These are phyloP conservation scores for Telenomus remus DNA, from an alignment of 1,140 invertebrate species.

Conservation along the genomic window DNA sequence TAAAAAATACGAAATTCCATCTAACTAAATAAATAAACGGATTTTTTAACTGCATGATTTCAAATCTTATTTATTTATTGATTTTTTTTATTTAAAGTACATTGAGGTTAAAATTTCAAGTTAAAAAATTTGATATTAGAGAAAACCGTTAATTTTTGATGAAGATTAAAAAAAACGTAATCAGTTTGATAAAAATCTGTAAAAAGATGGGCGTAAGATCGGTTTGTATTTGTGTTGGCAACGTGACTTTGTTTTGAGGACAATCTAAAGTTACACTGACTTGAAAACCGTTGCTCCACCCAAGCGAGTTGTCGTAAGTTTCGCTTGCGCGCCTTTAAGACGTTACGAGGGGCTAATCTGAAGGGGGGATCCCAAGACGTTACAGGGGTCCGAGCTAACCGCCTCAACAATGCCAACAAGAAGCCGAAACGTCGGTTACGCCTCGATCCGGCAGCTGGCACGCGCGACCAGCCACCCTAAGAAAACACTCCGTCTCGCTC, in stretches of 20 bases:
- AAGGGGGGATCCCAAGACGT: conserved; percentile 68
- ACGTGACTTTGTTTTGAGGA: conserved; percentile 40
- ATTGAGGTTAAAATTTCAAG: no score
- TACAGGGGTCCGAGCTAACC: conserved; percentile 57
- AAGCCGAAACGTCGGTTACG: conserved; percentile 76
- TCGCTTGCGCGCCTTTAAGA: conserved; percentile 64
- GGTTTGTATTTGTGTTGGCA: conserved; percentile 25
- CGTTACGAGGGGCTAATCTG: conserved; percentile 60
- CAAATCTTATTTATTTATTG: no score
- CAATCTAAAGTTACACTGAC: conserved; percentile 29
- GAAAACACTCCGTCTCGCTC: conserved; percentile 52
- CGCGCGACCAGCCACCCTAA: conserved; percentile 67
- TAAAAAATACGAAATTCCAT: no score
- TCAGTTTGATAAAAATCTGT: neutral
- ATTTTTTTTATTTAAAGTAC: no score
- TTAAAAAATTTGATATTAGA: no score
- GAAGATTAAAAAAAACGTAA: neutral
- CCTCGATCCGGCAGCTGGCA: conserved; percentile 74
- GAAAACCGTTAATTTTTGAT: no score
- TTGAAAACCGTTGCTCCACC: conserved; percentile 63
- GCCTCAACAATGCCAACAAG: conserved; percentile 68
- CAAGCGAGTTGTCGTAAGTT: conserved; percentile 59
- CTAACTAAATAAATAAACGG: no score
- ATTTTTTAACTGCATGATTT: no score
- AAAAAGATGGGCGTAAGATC: neutral